phyloP scores from a whole-genome alignment of 2,888 invertebrate species.

The Phasia obesa region DNA sequence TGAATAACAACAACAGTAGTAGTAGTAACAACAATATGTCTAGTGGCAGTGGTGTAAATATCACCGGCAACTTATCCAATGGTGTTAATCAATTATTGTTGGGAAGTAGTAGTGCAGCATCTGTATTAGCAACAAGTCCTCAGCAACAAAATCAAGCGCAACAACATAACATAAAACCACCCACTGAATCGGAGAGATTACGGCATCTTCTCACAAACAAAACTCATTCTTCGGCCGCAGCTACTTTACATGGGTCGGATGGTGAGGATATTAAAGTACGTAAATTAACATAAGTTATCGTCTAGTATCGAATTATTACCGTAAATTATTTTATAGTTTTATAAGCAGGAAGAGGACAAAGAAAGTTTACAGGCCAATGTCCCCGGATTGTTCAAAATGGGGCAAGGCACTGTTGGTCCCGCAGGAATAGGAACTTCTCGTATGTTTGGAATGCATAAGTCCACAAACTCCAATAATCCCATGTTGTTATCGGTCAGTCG shows the following conservation, averaged over 20 bases:
- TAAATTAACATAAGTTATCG: background rate
- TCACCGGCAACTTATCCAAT: conserved; percentile 74
- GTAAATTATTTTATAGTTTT: conserved; percentile 73
- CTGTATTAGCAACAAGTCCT: conserved; percentile 72
- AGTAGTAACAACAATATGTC: conserved; percentile 73
- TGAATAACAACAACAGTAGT: conserved; percentile 70
- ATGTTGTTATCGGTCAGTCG: conserved; percentile 86
- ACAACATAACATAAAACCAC: conserved; percentile 69
- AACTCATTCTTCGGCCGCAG: conserved; percentile 75
- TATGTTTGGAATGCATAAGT: conserved; percentile 75
- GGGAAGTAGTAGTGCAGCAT: conserved; percentile 71
- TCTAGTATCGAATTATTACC: background rate
- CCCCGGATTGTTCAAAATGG: conserved; percentile 76
- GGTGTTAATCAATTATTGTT: conserved; percentile 82
- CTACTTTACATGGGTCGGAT: conserved; percentile 71
- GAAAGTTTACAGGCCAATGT: conserved; percentile 73
- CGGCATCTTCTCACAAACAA: conserved; percentile 83
- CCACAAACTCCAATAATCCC: conserved; percentile 83
- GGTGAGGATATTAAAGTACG: conserved; percentile 79
- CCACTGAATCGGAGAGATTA: conserved; percentile 83
- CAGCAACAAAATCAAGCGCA: conserved; percentile 80
- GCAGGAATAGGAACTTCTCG: conserved; percentile 70
- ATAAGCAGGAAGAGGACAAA: conserved; percentile 81
- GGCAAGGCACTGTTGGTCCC: conserved; percentile 67
- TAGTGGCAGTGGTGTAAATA: conserved; percentile 62